These are phyloP conservation scores for Crenuchus spilurus DNA, from an alignment of 2,797 vertebrate species.

Conservation along the genomic window DNA sequence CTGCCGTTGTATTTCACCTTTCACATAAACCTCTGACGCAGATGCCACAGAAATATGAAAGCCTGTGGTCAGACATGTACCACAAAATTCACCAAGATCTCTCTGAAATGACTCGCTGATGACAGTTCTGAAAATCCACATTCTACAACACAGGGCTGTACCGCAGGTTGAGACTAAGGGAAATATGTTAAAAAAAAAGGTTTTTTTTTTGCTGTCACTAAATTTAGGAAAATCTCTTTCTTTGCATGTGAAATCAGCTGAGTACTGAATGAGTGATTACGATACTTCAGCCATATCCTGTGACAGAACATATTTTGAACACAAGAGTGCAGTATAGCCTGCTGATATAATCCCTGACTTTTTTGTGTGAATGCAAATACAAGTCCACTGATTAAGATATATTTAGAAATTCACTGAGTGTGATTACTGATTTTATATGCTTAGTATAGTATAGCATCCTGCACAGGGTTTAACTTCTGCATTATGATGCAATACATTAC, in stretches of 20 bases:
- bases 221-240: too few species aligned
- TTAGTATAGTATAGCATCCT: not conserved
- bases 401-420: not conserved
- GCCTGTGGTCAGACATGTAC: slow-evolving; percentile 17
- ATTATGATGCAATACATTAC: not conserved
- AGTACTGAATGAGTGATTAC: not conserved
- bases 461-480: not conserved
- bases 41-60: not conserved
- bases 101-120: slow-evolving; percentile 6
- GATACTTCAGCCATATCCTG: slow-evolving; percentile 32
- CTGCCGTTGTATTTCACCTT: not conserved
- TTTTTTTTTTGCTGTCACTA: too few species aligned
- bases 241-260: not conserved
- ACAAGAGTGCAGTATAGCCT: not conserved
- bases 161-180: not conserved
- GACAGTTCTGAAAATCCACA: slow-evolving; percentile 2
- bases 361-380: not conserved
- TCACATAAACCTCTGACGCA: slow-evolving; percentile 33
- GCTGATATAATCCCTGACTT: not conserved
- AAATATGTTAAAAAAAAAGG: not conserved
- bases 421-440: not conserved
- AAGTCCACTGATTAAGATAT: not conserved
- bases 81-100: slow-evolving; percentile 33
- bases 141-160: not conserved
- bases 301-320: not conserved